Base-by-base conservation (phyloP, 2,888 invertebrate genomes). In the Lasioglossum figueresi region DNA sequence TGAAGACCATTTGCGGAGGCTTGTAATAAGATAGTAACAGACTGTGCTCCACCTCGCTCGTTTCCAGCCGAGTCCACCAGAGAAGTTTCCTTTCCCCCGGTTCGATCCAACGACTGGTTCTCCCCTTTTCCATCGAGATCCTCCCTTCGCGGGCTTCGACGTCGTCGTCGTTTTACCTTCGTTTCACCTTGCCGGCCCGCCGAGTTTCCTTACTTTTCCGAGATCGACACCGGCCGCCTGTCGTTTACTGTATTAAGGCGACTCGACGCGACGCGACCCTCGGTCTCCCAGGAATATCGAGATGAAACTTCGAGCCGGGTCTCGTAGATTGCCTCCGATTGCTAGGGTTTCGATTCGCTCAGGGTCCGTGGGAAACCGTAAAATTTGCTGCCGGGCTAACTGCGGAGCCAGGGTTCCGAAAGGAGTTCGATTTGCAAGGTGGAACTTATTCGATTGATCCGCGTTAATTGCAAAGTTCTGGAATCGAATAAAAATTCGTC, bases 21-120 rank as follows among this genome's bases (percentile, higher is more conserved):
- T 85, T 88, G 90, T 92, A 92, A 92, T 92, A 91, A 92, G 91
- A 91, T 91, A 91, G 90, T 87, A 90, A 89, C 88, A 88, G 83
- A 87, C 75, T 82, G 74, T 72, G 37, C 70, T 84, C 75, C 85
- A 75, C 77, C 84, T 79, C 78, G 79, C 76, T 78, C 76, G 83
- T 79, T 56, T 85, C 83, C 76, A 80, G 76, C 80, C 52, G 78
- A 80, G 76, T 68, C 52, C 48, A 31, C 31, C 48, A 45, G 82
- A 85, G 80, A 59, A 63, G 40, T 52, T 81, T 76, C 79, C 74
- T 48, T 56, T 70, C 56, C 59, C 73, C 71, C 40, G 40, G 66
- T 16, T 48, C 34, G 66, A 59, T 14, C 59, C 14, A 14, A 27
- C 56, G 48, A 34, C 40, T 56, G 63, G 59, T 73, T 66, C 75